phyloP scores from a whole-genome alignment of 2,888 invertebrate genomes.

The Morpho deidamia region DNA sequence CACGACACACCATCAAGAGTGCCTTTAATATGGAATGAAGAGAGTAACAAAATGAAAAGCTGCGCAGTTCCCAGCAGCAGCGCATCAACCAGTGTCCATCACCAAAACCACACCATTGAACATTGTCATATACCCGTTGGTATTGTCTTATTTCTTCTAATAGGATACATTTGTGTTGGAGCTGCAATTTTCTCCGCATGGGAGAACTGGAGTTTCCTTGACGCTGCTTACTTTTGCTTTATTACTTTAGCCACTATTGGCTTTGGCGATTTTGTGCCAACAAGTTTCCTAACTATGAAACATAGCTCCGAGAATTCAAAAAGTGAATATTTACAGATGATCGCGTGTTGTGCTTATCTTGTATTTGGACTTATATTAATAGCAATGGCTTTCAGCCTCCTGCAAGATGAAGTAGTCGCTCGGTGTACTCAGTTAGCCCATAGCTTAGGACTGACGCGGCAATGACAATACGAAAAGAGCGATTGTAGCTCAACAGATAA shows the following conservation, averaged over 20 bases:
- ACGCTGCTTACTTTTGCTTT: constrained; percentile 91
- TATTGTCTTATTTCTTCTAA: constrained; percentile 82
- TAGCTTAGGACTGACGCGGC: constrained; percentile 81
- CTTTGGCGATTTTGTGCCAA: constrained; percentile 86
- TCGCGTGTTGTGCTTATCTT: constrained; percentile 88
- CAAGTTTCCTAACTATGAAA: constrained; percentile 69
- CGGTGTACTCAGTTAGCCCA: constrained; percentile 85
- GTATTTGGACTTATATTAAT: constrained; percentile 88
- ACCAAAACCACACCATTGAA: constrained; percentile 48
- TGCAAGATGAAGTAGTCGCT: constrained; percentile 88
- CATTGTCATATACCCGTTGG: constrained; percentile 67
- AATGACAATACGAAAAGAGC: constrained; percentile 77
- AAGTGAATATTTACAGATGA: constrained; percentile 83
- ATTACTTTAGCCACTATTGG: constrained; percentile 91
- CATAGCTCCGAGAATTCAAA: constrained; percentile 57
- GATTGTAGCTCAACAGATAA: constrained; percentile 69
- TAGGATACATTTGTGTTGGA: constrained; percentile 86
- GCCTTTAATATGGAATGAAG: constrained; percentile 83
- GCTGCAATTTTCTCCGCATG: constrained; percentile 88
- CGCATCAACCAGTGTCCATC: constrained; percentile 52
- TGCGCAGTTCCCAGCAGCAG: constrained; percentile 60
- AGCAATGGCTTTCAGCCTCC: constrained; percentile 90
- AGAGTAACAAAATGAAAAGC: constrained; percentile 53
- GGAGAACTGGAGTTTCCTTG: constrained; percentile 89
- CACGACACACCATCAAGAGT: constrained; percentile 88